Conservation (phyloP, 2,113 vertebrate genomes). For the Elaphurus davidianus region DNA sequence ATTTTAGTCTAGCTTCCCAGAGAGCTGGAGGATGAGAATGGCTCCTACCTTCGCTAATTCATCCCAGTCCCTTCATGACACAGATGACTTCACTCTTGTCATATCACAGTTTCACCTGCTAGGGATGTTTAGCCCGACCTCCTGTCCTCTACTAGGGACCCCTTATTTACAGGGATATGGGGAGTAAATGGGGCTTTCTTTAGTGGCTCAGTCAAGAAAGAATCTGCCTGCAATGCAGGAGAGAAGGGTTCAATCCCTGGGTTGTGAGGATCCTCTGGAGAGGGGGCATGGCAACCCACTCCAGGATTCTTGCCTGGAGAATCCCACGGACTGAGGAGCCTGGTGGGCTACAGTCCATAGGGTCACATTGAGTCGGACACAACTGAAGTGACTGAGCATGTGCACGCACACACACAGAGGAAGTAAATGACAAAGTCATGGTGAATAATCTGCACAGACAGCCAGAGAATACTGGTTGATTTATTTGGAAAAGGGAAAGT, state of each 20-base stretch:
- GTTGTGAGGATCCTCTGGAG: neutral
- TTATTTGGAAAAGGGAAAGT: neutral
- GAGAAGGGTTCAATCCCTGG: neutral
- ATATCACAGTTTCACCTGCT: neutral
- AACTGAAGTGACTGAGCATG: neutral
- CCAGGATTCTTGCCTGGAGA: neutral
- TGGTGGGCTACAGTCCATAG: neutral
- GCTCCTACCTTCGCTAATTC: neutral
- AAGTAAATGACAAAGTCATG: neutral
- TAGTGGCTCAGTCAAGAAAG: neutral
- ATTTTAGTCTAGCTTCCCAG: neutral
- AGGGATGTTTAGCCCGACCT: neutral
- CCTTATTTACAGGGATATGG: neutral
- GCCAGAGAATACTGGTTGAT: neutral
- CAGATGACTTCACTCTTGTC: neutral
- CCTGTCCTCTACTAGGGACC: neutral
- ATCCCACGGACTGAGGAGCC: neutral
- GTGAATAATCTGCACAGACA: neutral
- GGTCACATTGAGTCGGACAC: neutral
- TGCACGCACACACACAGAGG: rapidly evolving
- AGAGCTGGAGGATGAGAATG: neutral
- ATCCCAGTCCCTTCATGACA: neutral
- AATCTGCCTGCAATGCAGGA: neutral
- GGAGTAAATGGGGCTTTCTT: neutral
- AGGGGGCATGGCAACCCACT: neutral